Base-by-base conservation (phyloP, 2,113 vertebrate genomes). In the Vulpes vulpes region DNA sequence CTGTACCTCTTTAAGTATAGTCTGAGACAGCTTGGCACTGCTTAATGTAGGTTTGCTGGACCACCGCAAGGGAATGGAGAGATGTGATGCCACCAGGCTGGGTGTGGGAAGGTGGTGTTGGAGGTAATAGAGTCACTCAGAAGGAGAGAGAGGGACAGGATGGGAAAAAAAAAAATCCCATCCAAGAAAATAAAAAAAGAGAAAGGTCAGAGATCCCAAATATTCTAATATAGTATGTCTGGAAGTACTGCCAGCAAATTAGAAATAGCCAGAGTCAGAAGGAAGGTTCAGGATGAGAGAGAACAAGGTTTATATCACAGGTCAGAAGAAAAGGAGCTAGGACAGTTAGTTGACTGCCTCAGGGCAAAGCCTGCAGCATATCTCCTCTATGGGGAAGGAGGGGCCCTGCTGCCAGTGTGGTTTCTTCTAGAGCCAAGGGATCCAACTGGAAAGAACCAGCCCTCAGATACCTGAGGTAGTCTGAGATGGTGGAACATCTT, bases 381-480 rank as follows among this genome's bases (percentile, higher is more conserved):
- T 32, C 27, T 84, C 25, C 17, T 71, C 43, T 69, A 62, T 14
- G 10, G 30, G 35, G 32, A 32, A 51, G 19, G 8, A 53, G 65
- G 49, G n/a, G 2, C 2, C n/a, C 10, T 14, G 62, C 27, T 86
- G 38, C 8, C 32, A 86, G 51, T 67, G 5, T 67, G 5, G 12
- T 83, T 96, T 88, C 43, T 65, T 92, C 30, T 25, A 71, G 79
- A 81, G 65, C 57, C 92, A 89, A 60, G n/a, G 30, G 62, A 38
- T 69, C 22, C 35, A 32, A 0, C 17, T 83, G 83, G 27, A 79
- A 88, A 92, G 59, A 86, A 35, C 5, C 4, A 79, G n/a, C 49
- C 55, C 27, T 89, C 51, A 67, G 71, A 65, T 80, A 85, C 27
- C 60, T 49, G 43, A 82, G 59, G 67, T 35, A 65, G 38, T 57